A percentile compares a stretch with the other conserved stretches of the same genome.
Evolutionary conservation across 2,113 vertebrate species (phyloP).

Genomic region (Mellivora capensis): DNA sequence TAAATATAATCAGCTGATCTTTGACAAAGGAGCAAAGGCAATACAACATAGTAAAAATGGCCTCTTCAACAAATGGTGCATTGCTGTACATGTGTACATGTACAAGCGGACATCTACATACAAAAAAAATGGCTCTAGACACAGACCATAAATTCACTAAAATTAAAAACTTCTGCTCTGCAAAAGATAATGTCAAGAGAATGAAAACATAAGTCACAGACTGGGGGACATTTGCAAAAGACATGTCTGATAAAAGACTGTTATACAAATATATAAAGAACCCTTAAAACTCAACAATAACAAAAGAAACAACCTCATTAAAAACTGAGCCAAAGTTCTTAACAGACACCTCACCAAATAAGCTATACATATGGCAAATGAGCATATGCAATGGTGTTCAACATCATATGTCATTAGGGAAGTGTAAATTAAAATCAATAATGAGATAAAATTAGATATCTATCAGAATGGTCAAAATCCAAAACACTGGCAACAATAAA

Average conservation of each 20-base stretch:
- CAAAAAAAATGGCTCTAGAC: not conserved
- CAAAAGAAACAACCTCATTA: not conserved
- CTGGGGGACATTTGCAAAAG: not conserved
- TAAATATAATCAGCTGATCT: not conserved
- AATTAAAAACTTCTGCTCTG: not conserved
- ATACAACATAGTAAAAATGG: not conserved
- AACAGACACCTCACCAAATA: not conserved
- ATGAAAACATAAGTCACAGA: not conserved
- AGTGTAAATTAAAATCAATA: not conserved
- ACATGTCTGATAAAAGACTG: not conserved
- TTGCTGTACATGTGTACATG: too few relatives aligned
- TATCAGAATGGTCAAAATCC: not conserved
- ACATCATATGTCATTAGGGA: not conserved
- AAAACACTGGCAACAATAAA: not conserved
- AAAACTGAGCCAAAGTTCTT: not conserved
- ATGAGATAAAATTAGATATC: not conserved
- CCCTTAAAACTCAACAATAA: not conserved
- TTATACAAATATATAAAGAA: not conserved
- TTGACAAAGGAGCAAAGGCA: not conserved
- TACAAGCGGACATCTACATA: not conserved
- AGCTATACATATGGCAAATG: not conserved
- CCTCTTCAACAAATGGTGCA: not conserved
- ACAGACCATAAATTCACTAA: not conserved
- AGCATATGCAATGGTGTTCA: not conserved
- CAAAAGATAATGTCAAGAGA: not conserved